Conservation (phyloP, 2,113 vertebrate genomes). For the Psophia crepitans region DNA sequence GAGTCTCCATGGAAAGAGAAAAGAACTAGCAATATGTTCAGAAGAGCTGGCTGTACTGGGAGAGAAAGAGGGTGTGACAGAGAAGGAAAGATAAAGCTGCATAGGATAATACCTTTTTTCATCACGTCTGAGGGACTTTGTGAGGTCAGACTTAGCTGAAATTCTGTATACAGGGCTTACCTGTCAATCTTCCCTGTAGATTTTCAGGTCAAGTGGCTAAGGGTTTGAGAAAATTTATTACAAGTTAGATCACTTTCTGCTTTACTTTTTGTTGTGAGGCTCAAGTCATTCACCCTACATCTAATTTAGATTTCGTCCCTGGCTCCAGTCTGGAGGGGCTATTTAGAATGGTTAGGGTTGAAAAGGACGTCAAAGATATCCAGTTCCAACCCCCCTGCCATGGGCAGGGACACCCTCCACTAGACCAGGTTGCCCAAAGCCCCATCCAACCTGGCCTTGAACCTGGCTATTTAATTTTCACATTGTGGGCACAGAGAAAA, state of each 20-base stretch:
- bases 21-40: background rate
- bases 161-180: background rate
- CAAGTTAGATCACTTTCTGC: background rate
- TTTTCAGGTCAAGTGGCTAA: background rate
- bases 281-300: background rate
- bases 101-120: background rate
- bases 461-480: background rate
- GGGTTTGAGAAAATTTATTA: background rate
- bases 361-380: too few species aligned
- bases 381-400: too few species aligned
- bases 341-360: too few species aligned
- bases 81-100: background rate
- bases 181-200: background rate
- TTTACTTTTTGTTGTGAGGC: background rate
- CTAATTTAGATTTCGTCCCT: background rate
- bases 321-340: background rate
- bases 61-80: background rate
- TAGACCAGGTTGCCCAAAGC: too few species aligned
- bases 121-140: background rate
- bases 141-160: background rate
- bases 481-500: accelerated
- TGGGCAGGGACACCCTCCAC: too few species aligned
- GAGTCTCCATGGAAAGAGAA: background rate
- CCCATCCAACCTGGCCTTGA: too few species aligned
- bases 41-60: background rate